Evolutionary conservation across 2,888 invertebrate species (phyloP).

Genomic region (Leptarthrus brevirostris): DNA sequence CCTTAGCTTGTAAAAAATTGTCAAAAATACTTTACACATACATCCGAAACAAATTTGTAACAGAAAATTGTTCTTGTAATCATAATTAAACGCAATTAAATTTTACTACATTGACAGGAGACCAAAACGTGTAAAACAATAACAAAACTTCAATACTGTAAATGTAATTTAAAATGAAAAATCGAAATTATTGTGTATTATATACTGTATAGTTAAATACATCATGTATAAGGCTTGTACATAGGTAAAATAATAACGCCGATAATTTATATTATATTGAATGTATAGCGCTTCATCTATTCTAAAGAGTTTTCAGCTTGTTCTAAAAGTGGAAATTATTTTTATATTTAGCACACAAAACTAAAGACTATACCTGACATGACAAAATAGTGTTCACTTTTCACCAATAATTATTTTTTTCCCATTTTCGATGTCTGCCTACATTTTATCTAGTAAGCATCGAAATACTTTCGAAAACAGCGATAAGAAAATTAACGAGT

Average conservation of each 20-base stretch:
- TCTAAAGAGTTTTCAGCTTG: conserved; percentile 25
- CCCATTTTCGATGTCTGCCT: not conserved
- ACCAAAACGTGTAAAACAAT: conserved; percentile 37
- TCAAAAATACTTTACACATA: conserved; percentile 37
- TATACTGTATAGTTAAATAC: not conserved
- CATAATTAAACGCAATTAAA: not conserved
- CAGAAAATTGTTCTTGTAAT: conserved; percentile 5
- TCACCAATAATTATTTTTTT: not conserved
- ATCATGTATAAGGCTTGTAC: not conserved
- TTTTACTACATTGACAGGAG: conserved; percentile 24
- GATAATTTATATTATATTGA: conserved; percentile 19
- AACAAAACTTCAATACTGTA: conserved; percentile 12
- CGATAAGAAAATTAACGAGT: conserved; percentile 25
- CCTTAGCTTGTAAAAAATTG: conserved; percentile 45
- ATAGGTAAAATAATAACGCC: not conserved
- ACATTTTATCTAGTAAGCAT: conserved; percentile 23
- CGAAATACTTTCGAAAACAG: conserved; percentile 18
- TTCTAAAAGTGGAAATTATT: conserved; percentile 40
- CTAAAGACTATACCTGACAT: conserved; percentile 12
- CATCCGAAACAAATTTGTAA: conserved; percentile 30
- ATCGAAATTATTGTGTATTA: not conserved
- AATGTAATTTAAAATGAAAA: conserved; percentile 15
- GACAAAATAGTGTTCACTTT: conserved; percentile 34
- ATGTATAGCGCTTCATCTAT: conserved; percentile 43
- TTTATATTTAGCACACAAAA: conserved; percentile 24